Evolutionary conservation across 1,140 invertebrate genomes (phyloP), one percentile per base, ranked within the genome.

Genomic region (Cotesia typhae): DNA sequence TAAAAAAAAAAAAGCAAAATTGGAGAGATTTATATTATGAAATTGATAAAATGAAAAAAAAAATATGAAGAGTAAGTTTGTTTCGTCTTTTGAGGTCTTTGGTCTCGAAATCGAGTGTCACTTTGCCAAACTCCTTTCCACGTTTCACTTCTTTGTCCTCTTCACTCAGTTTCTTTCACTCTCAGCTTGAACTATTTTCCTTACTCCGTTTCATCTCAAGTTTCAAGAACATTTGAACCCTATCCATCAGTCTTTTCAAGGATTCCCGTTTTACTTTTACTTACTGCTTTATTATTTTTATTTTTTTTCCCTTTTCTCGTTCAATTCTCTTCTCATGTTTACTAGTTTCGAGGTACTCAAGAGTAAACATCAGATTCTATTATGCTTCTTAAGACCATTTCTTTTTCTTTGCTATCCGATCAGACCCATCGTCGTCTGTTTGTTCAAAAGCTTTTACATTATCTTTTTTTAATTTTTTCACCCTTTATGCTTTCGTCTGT

Each of bases 51-150:
- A 60, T 63, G 37, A 53, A 59, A 41, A 14, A 57, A 57, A 60
- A 55, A 17, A 55, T 28, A 63, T 64, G 36, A 60, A 36, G 38
- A 57, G 59, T 53, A 65, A 74, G 28, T 77, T 77, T 75, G 67
- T 75, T 66, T 74, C 68, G 67, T 72, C 76, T 76, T 74, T 70
- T 47, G 37, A 75, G 72, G 74, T 76, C 74, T 73, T 78, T 47
- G 41, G 72, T 76, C 74, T 75, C 72, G 67, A 69, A 70, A 81
- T 80, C 77, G 76, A 79, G 79, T 76, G 72, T 75, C 76, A 73
- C 73, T 74, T 77, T 75, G 74, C 75, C 74, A 77, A 71, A 77
- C 71, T 79, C 74, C 64, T 72, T 74, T 68, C 14, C 17, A 9
- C 67, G 53, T 74, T 64, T 51, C n/a, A 12, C 37, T 53, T 68